Conservation (phyloP, 2,888 invertebrate species). For the Taphrorychus bicolor region DNA sequence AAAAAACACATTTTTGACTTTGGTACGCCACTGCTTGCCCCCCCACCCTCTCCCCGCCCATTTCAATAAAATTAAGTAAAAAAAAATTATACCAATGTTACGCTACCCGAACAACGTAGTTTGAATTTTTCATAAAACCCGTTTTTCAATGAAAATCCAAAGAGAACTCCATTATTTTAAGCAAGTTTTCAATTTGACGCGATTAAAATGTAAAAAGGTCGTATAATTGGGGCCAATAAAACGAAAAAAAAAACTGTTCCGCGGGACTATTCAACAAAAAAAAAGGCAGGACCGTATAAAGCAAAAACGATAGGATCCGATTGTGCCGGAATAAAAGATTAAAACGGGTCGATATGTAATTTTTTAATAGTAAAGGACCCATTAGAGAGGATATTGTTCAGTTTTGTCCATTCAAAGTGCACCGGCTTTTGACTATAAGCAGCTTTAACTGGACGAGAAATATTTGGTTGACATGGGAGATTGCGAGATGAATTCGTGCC, state of each 20-base stretch:
- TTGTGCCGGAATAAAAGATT: conserved; percentile 20
- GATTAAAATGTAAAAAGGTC: conserved; percentile 26
- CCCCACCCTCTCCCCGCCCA: too few relatives aligned
- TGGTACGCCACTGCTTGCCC: too few relatives aligned
- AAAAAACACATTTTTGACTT: too few relatives aligned
- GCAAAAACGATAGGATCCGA: conserved; percentile 3
- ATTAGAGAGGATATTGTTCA: conserved; percentile 15
- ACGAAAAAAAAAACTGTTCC: conserved; percentile 14
- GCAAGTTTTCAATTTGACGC: conserved; percentile 26
- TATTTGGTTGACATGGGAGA: too few relatives aligned
- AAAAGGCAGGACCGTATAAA: background rate
- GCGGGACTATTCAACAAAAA: conserved; percentile 21
- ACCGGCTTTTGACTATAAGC: conserved; percentile 11
- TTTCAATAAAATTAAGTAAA: too few relatives aligned
- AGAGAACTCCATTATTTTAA: conserved; percentile 24
- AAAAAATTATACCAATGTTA: too few relatives aligned
- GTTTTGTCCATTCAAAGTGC: conserved; percentile 9
- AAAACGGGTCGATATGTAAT: conserved; percentile 22
- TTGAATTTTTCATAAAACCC: conserved; percentile 15
- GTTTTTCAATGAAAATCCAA: conserved; percentile 14
- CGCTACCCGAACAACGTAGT: background rate
- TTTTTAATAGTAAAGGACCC: conserved; percentile 26
- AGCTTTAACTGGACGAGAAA: background rate
- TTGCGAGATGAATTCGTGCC: too few relatives aligned
- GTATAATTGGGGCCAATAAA: conserved; percentile 25